Evolutionary conservation across 2,797 vertebrate genomes (phyloP).

Genomic region (Leptatherina wallacei): DNA sequence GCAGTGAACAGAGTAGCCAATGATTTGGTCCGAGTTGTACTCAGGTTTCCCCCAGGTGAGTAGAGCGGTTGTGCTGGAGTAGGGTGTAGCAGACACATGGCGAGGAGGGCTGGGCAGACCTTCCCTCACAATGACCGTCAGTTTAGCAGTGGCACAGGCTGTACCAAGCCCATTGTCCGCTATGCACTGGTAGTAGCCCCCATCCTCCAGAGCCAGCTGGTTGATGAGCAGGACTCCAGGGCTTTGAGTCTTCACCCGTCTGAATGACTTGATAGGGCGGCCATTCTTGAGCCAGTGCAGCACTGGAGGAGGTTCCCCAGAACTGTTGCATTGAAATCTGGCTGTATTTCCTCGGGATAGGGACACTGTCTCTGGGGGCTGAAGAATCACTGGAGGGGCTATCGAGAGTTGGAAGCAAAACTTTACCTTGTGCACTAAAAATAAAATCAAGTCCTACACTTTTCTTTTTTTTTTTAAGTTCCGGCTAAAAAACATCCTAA

Average conservation of each 20-base stretch:
- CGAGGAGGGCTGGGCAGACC: slow-evolving; percentile 94
- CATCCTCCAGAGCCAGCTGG: slow-evolving; percentile 93
- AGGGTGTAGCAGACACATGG: slow-evolving; percentile 84
- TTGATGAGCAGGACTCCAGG: slow-evolving; percentile 94
- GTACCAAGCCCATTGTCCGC: slow-evolving; percentile 92
- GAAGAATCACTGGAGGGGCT: slow-evolving; percentile 93
- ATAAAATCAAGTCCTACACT: background rate
- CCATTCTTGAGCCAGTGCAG: slow-evolving; percentile 94
- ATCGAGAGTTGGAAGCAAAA: slow-evolving; percentile 24
- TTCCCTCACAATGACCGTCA: slow-evolving; percentile 93
- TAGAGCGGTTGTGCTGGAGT: slow-evolving; percentile 90
- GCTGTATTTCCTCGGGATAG: slow-evolving; percentile 95
- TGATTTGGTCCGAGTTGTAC: slow-evolving; percentile 94
- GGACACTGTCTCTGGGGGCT: slow-evolving; percentile 92
- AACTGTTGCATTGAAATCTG: slow-evolving; percentile 93
- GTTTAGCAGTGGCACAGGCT: slow-evolving; percentile 91
- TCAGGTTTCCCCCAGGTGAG: slow-evolving; percentile 94
- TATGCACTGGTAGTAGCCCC: slow-evolving; percentile 96
- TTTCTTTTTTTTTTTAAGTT: background rate
- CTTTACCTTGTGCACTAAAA: background rate
- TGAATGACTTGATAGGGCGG: slow-evolving; percentile 85
- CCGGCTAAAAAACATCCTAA: background rate
- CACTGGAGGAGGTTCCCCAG: slow-evolving; percentile 88
- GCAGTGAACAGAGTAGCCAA: slow-evolving; percentile 97
- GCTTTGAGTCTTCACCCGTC: slow-evolving; percentile 91